A percentile compares a stretch with the other conserved stretches of the same genome.
Conservation (phyloP, 1,140 invertebrate genomes). For the Scaptomyza hsui region DNA sequence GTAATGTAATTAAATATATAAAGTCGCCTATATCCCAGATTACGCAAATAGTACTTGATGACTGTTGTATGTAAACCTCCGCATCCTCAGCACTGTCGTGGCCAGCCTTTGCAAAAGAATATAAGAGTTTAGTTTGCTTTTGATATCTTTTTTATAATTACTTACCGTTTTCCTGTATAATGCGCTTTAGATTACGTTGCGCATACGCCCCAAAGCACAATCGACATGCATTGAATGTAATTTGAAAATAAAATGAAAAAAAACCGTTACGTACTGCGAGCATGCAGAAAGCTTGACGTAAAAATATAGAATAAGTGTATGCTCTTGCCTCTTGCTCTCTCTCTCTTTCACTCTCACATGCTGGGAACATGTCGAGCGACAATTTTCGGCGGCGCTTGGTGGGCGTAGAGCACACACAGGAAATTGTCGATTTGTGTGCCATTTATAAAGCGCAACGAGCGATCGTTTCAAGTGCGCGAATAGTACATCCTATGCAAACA, state of each 20-base stretch:
- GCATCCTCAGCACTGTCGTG: conserved; percentile 99
- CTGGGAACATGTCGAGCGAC: conserved; percentile 27
- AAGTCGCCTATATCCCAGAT: conserved; percentile 24
- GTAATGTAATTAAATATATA: neutral
- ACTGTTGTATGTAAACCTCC: conserved; percentile 90
- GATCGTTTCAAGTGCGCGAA: conserved; percentile 38
- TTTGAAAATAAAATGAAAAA: conserved; percentile 9
- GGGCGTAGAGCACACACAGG: conserved; percentile 54
- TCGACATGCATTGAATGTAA: neutral
- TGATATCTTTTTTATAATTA: neutral
- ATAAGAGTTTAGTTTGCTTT: conserved; percentile 7
- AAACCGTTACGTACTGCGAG: conserved; percentile 1
- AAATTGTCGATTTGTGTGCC: conserved; percentile 61
- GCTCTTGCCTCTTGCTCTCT: too few relatives aligned
- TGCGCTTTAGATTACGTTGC: conserved; percentile 88
- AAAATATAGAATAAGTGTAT: too few relatives aligned
- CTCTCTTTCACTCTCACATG: conserved; percentile 1
- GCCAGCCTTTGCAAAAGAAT: conserved; percentile 93
- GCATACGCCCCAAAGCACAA: conserved; percentile 15
- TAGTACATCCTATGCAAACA: conserved; percentile 31
- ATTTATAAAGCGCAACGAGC: conserved; percentile 44
- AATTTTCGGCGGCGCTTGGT: conserved; percentile 38
- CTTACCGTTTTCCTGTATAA: conserved; percentile 96
- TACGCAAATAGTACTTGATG: conserved; percentile 81
- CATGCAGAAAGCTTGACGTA: conserved; percentile 19